Conservation (phyloP, 2,797 vertebrate genomes). For the Hyperoplus lanceolatus region DNA sequence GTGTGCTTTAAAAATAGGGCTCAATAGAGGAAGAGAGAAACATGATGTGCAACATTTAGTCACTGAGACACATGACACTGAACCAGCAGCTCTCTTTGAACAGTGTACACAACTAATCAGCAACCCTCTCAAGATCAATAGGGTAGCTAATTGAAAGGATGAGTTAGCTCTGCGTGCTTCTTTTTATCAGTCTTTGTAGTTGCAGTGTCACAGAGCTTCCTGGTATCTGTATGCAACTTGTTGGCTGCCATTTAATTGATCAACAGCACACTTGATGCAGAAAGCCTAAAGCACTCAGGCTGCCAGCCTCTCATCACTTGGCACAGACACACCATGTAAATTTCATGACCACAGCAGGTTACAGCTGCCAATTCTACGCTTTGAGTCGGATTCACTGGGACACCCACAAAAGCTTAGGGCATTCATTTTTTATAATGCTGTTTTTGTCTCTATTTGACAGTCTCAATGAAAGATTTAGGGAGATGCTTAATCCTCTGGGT, state of each 20-base stretch:
- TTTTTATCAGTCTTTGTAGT: neutral
- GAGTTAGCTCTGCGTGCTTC: slow-evolving; percentile 1
- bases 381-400: slow-evolving; percentile 67
- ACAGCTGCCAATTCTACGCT: slow-evolving; percentile 67
- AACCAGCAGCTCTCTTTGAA: slow-evolving; percentile 45
- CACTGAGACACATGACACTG: slow-evolving; percentile 36
- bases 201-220: slow-evolving; percentile 26
- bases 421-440: slow-evolving; percentile 75
- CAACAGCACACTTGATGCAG: slow-evolving; percentile 53
- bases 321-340: slow-evolving; percentile 71
- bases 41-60: slow-evolving; percentile 55
- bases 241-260: slow-evolving; percentile 75
- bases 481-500: slow-evolving; percentile 67
- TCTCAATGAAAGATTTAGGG: slow-evolving; percentile 72
- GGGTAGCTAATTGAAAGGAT: slow-evolving; percentile 31
- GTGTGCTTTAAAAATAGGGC: slow-evolving; percentile 58
- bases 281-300: slow-evolving; percentile 51
- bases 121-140: slow-evolving; percentile 22
- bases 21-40: slow-evolving; percentile 59
- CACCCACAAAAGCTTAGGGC: slow-evolving; percentile 65
- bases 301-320: slow-evolving; percentile 67
- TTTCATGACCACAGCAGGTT: slow-evolving; percentile 79
- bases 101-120: slow-evolving; percentile 13
- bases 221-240: slow-evolving; percentile 62
- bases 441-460: slow-evolving; percentile 64